These are phyloP conservation scores for Eueremaeus valkanovi DNA, from an alignment of 2,888 invertebrate genomes.

Conservation along the genomic window DNA sequence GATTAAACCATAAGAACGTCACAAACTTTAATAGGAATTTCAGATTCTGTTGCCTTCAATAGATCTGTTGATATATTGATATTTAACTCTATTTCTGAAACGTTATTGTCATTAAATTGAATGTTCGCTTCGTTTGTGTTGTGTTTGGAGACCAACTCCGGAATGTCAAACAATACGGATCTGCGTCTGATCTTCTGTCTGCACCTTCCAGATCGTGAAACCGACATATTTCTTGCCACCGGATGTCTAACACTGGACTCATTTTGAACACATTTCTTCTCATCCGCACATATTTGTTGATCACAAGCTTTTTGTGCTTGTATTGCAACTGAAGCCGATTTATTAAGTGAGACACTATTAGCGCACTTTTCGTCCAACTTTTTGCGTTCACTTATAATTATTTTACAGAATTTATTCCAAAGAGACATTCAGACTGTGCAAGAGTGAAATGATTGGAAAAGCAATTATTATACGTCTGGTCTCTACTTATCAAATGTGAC, in stretches of 20 bases:
- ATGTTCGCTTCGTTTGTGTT: not conserved
- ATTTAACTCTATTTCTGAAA: not conserved
- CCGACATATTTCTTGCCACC: not conserved
- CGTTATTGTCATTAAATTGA: not conserved
- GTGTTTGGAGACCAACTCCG: not conserved
- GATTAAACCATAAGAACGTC: too few relatives aligned
- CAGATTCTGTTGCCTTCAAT: not conserved
- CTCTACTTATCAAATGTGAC: not conserved
- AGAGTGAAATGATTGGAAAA: not conserved
- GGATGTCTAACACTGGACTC: not conserved
- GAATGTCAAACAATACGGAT: constrained; percentile 27
- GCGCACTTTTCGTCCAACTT: not conserved
- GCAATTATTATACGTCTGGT: not conserved
- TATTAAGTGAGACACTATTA: too few relatives aligned
- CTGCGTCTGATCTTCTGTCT: not conserved
- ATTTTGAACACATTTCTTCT: not conserved
- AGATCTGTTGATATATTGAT: not conserved
- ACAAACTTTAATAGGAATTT: not conserved
- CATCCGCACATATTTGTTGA: not conserved
- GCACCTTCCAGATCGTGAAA: constrained; percentile 6
- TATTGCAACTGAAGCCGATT: not conserved
- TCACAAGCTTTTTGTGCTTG: not conserved
- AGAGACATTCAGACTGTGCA: not conserved
- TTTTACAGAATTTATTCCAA: constrained; percentile 26
- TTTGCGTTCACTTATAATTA: not conserved